Percentiles rank a stretch among this genome's conserved stretches.
phyloP scores from a whole-genome alignment of 2,113 vertebrate genomes.

The Mixornis gularis region DNA sequence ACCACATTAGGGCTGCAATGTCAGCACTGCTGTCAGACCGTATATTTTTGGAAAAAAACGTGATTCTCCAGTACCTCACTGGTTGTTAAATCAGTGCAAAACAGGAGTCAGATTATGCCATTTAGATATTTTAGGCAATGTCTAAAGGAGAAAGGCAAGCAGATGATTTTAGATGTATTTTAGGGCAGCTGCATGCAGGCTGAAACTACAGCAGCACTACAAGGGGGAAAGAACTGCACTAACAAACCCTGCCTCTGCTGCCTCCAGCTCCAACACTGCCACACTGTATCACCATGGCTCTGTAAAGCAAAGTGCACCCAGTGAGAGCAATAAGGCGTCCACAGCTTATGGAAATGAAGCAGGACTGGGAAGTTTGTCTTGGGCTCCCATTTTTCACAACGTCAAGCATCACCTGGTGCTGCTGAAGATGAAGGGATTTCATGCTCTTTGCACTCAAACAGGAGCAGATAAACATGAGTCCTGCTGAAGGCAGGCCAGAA shows the following conservation, averaged over 20 bases:
- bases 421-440: not conserved
- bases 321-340: not conserved
- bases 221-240: not conserved
- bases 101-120: not conserved
- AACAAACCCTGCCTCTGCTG: not conserved
- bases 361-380: not conserved
- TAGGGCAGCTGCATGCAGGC: not conserved
- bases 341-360: not conserved
- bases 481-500: fast-evolving
- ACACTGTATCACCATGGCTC: fast-evolving
- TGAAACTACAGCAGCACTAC: not conserved
- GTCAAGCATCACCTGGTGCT: not conserved
- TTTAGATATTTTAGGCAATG: not conserved
- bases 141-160: not conserved
- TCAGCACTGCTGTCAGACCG: not conserved
- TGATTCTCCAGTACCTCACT: not conserved
- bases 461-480: not conserved
- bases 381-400: not conserved
- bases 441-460: fast-evolving
- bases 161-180: not conserved
- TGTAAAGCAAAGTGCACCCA: not conserved
- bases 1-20: not conserved
- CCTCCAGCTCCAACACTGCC: not conserved
- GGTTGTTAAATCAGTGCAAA: not conserved
- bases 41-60: not conserved